Evolutionary conservation across 92 coral and sea anemone genomes (phyloP), one percentile per base, ranked within the genome.

Genomic region (Zoanthus gigantus): DNA sequence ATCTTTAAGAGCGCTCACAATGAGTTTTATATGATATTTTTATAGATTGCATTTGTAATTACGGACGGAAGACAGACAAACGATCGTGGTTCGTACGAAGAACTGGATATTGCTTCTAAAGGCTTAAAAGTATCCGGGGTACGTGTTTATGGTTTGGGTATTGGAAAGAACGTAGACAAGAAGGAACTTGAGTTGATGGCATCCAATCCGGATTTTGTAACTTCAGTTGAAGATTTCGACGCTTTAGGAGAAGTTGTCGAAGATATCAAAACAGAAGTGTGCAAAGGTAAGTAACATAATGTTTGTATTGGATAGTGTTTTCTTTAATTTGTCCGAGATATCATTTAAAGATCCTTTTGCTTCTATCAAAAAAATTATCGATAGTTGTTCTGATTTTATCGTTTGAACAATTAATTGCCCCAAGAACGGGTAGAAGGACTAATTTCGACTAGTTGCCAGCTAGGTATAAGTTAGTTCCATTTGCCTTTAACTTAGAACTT

Each of bases 191-290:
- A 53, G 29, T 29, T 47, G 47, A 53, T 76, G 66, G 81, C 81
- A 12, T 76, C 85, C 11, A 74, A 80, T 80, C 85, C 85, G 65
- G 60, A 28, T 6, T 80, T 80, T 80, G 85, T 80, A 11, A 9
- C 45, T 0, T 46, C 23, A 37, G 85, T 67, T 63, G 57, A 66
- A 4, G 57, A 45, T 15, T 80, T 80, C 30, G 73, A 61, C 48
- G 85, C 28, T 42, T 80, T 80, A 14, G 74, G 65, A 63, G 85
- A 80, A n/a, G 45, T 23, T 46, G 74, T 65, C 74, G 42, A 80
- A 17, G 85, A 66, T 65, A 80, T 80, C 3, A 80, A 46, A 80
- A 80, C 73, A 65, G 85, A 63, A 42, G 16, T 80, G 11, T 80
- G 85, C 30, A 65, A 80, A 80, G 85, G 85, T 44, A 23, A 29